Evolutionary conservation across 2,888 invertebrate species (phyloP), one percentile per base, ranked within the genome.

Genomic region (Macaria liturata): DNA sequence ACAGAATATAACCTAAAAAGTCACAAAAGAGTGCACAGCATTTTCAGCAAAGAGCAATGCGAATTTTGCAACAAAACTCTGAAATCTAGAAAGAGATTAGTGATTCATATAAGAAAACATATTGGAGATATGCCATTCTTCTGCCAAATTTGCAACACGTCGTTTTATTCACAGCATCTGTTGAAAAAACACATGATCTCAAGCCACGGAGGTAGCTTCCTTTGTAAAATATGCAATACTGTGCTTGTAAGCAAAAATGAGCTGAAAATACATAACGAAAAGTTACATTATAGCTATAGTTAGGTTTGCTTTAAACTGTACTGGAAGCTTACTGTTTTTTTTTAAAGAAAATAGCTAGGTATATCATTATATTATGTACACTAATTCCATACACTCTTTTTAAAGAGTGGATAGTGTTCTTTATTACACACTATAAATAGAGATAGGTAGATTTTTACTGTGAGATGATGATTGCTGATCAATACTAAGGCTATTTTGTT

Each of bases 101-200:
- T 88, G 0, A 73, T 86, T 3, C 92, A 92, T 67, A 74, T 91
- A 0, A 71, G 89, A 8, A 87, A 82, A 46, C 92, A 92, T 68
- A 85, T 89, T 1, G 86, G 87, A 0, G 78, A 74, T 0, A 88
- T 80, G 4, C 91, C 91, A 0, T 81, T 81, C 59, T 61, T 65
- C 0, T 92, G 92, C 62, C 79, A 78, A 1, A 63, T 91, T 2
- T 91, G 91, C 43, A 69, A 69, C 0, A 72, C 82, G 61, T 56
- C 77, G 0, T 91, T 88, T 55, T 84, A 86, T 62, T 86, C 87
- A 0, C 79, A 79, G 32, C 61, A 42, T 0, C 76, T 78, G 59
- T 71, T 76, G n/a, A 78, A 70, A 56, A 65, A 66, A 1, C 91
- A 91, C 57, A 82, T 89, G 86, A 80, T 65, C 51, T 56, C 70